phyloP scores from a whole-genome alignment of 2,113 vertebrate species.

The Syrmaticus mikado region DNA sequence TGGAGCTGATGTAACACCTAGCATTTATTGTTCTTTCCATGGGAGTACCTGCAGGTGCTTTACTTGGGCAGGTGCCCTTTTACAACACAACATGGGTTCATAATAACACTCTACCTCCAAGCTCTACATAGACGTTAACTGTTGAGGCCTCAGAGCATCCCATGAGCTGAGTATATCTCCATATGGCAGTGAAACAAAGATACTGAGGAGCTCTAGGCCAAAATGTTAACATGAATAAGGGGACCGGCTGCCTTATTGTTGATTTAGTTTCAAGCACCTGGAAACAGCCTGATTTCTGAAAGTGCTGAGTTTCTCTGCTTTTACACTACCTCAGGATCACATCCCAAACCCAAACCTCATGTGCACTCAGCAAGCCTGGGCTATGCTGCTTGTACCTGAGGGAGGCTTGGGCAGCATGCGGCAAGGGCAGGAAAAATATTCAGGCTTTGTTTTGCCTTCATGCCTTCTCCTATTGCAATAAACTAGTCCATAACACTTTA shows the following conservation, averaged over 20 bases:
- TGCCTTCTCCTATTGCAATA: not conserved
- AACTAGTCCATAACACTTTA: not conserved
- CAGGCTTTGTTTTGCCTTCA: not conserved
- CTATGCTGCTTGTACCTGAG: not conserved
- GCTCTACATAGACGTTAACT: slow-evolving; percentile 21
- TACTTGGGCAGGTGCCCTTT: slow-evolving; percentile 45
- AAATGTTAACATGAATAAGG: not conserved
- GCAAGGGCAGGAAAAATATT: not conserved
- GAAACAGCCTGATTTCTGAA: not conserved
- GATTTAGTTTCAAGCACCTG: not conserved
- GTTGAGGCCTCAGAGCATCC: not conserved
- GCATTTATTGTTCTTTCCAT: slow-evolving; percentile 49
- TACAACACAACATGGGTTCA: slow-evolving; percentile 6
- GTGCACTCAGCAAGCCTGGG: not conserved
- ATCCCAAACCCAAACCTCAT: not conserved
- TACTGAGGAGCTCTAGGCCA: not conserved
- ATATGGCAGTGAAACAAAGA: not conserved
- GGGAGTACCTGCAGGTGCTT: slow-evolving; percentile 60
- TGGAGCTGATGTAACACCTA: slow-evolving; percentile 29
- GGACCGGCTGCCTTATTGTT: not conserved
- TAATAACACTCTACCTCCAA: slow-evolving; percentile 26
- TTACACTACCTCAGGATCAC: not conserved
- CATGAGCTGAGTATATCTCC: not conserved
- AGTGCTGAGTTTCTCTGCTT: not conserved
- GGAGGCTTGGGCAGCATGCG: not conserved